These are phyloP conservation scores for Zingel zingel DNA, from an alignment of 2,113 vertebrate genomes.

Conservation along the genomic window DNA sequence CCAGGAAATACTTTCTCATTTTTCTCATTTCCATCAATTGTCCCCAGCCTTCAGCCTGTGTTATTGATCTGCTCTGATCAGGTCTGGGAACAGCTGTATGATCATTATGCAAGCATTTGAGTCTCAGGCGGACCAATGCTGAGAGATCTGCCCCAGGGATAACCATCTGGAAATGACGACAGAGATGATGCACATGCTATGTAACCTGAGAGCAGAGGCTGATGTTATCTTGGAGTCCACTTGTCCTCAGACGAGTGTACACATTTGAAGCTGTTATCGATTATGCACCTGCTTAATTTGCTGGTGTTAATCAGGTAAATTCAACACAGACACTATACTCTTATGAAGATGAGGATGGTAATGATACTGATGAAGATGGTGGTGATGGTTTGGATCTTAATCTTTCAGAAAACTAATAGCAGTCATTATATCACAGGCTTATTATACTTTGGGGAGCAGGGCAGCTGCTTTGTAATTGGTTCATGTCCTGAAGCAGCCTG, in stretches of 20 bases:
- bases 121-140: background rate
- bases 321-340: background rate
- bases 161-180: constrained; percentile 65
- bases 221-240: constrained; percentile 42
- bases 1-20: accelerated
- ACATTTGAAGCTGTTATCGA: constrained; percentile 10
- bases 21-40: background rate
- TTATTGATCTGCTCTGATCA: constrained; percentile 39
- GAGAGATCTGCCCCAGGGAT: constrained; percentile 33
- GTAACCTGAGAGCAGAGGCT: constrained; percentile 50
- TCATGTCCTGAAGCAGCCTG: constrained; percentile 51
- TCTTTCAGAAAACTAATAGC: constrained; percentile 16
- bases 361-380: background rate
- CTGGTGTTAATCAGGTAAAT: background rate
- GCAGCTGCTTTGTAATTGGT: constrained; percentile 45
- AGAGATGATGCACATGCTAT: constrained; percentile 50
- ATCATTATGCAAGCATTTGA: constrained; percentile 30
- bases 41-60: background rate
- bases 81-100: constrained; percentile 21
- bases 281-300: background rate
- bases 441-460: constrained; percentile 29
- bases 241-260: constrained; percentile 41
- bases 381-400: background rate
- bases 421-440: constrained; percentile 2
- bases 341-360: background rate